Base-by-base conservation (phyloP, 2,797 vertebrate genomes). In the Sphaeramia orbicularis region DNA sequence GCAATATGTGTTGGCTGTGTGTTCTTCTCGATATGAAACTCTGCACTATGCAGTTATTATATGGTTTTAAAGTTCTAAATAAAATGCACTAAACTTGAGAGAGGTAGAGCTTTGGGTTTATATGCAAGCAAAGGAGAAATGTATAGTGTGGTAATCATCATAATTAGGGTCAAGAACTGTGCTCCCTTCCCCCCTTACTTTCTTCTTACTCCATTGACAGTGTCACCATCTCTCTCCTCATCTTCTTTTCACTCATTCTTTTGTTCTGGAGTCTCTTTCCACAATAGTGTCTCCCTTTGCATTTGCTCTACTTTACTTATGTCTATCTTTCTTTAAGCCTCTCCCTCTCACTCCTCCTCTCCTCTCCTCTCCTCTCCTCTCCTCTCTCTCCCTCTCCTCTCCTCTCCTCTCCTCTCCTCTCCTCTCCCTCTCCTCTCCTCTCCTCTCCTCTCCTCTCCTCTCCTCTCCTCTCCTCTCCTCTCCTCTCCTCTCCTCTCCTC, bases 231-330 rank as follows among this genome's bases (percentile, higher is more conserved):
- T 65, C 63, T 54, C 42, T 64, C 42, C 15, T 76, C 36, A 44
- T 71, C 40, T 18, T 54, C 19, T 63, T 18, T 27, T 45, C 44
- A 55, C 48, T 67, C 53, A 47, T 70, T 8, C 36, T 43, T 65
- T 52, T 56, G 56, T 42, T 72, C 61, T 21, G 37, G 8, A 13
- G 42, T 68, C 21, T 68, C 21, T 59, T 30, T 10, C 27, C 65
- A 70, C 58, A 35, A 42, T 49, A 7, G 63, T 59, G 19, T 63
- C 40, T 78, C 55, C 45, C 24, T 4, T 74, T 2, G 3, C 64
- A 65, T 42, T 56, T 62, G 42, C 60, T 77, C 59, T 57, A 51
- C 38, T 71, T 48, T 68, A 49, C 27, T 74, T 77, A 43, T 71
- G 45, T 11, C 51, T 18, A 50, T 72, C 44, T 67, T n/a, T 76